Evolutionary conservation across 2,797 vertebrate genomes (phyloP).

Genomic region (Psittacula derbiana): DNA sequence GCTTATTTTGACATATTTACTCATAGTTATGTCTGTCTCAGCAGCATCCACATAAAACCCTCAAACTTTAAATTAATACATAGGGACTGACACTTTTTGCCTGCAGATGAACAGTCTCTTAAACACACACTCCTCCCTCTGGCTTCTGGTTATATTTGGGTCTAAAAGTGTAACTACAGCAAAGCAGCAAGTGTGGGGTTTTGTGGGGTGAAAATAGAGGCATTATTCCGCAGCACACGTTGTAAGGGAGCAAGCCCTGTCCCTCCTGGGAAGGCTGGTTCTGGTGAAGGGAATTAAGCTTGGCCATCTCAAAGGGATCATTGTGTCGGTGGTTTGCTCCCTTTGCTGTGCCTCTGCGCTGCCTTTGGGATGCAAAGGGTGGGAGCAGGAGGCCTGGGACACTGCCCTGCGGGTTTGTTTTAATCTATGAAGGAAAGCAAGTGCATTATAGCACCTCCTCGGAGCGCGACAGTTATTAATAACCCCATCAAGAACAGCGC

Average conservation of each 20-base stretch:
- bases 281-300: not conserved
- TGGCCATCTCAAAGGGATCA: accelerated
- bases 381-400: not conserved
- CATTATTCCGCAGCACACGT: not conserved
- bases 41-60: constrained; percentile 65
- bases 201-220: not conserved
- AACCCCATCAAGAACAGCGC: constrained; percentile 69
- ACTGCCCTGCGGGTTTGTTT: constrained; percentile 49
- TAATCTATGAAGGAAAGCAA: constrained; percentile 48
- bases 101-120: not conserved
- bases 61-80: constrained; percentile 66
- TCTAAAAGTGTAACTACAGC: not conserved
- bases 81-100: not conserved
- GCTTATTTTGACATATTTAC: constrained; percentile 78
- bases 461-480: constrained; percentile 75
- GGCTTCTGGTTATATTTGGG: not conserved
- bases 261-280: no score
- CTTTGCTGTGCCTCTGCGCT: not conserved
- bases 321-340: not conserved
- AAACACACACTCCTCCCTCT: not conserved
- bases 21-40: constrained; percentile 67
- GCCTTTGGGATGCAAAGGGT: not conserved
- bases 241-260: not conserved
- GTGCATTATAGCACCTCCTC: constrained; percentile 58
- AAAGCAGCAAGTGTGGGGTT: not conserved